Evolutionary conservation across 2,888 invertebrate species (phyloP).

Genomic region (Heliconius cydno): DNA sequence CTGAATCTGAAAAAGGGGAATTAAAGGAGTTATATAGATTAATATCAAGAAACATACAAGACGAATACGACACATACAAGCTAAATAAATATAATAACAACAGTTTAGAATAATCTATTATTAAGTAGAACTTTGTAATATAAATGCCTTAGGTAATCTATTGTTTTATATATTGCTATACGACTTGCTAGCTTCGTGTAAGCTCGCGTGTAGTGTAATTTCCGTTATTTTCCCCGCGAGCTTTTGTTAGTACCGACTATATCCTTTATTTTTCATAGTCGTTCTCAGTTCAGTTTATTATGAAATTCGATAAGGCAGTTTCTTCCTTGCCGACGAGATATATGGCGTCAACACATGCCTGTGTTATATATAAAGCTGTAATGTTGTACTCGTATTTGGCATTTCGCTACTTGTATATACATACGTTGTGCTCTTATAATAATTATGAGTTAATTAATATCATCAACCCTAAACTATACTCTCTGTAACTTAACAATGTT

Average conservation of each 20-base stretch:
- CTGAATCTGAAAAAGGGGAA: too few species aligned
- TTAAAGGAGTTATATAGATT: too few species aligned
- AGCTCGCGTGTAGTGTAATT: not conserved
- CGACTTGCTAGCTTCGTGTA: not conserved
- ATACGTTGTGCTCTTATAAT: not conserved
- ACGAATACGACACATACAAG: too few species aligned
- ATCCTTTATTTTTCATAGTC: not conserved
- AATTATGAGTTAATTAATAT: not conserved
- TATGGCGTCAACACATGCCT: not conserved
- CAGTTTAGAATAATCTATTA: too few species aligned
- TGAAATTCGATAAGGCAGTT: not conserved
- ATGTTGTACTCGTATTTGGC: not conserved
- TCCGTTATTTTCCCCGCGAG: not conserved
- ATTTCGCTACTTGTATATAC: not conserved
- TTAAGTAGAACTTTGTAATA: too few species aligned
- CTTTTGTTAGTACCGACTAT: not conserved
- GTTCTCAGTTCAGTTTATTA: conserved; percentile 3
- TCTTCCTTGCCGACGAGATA: not conserved
- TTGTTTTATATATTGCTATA: not conserved
- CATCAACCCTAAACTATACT: not conserved
- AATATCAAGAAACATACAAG: too few species aligned
- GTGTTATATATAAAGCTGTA: not conserved
- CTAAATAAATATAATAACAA: too few species aligned
- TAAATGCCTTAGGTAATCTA: not conserved
- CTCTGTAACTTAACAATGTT: not conserved